Conservation (phyloP, 2,113 vertebrate genomes). For the Thinocorus orbignyianus region DNA sequence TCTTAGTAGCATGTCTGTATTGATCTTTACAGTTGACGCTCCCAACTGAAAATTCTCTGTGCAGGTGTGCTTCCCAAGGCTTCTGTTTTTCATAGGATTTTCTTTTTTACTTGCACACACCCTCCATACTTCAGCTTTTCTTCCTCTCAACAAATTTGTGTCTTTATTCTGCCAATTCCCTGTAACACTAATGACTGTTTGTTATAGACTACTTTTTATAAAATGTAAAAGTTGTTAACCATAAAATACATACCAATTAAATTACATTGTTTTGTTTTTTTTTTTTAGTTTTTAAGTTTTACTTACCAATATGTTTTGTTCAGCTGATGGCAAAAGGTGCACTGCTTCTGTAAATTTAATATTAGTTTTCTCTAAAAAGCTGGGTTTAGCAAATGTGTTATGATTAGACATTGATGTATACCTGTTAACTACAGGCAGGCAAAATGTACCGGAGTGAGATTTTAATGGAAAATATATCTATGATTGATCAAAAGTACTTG, state of each 20-base stretch:
- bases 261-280: too few species aligned
- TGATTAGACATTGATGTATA: neutral
- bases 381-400: neutral
- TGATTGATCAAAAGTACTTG: neutral
- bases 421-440: neutral
- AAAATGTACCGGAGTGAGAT: neutral
- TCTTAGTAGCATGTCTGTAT: neutral
- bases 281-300: neutral
- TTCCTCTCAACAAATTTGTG: neutral
- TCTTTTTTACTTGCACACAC: neutral
- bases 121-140: neutral
- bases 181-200: neutral
- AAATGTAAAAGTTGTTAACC: neutral
- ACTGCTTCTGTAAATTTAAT: neutral
- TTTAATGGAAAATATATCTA: neutral
- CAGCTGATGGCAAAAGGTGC: neutral
- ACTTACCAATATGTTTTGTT: neutral
- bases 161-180: neutral
- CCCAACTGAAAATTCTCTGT: neutral
- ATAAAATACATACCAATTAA: neutral
- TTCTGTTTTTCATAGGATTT: neutral
- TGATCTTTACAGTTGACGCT: neutral
- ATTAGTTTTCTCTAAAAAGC: neutral
- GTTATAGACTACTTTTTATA: neutral
- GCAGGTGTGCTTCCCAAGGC: neutral